A percentile compares a stretch with the other conserved stretches of the same genome.
These are phyloP conservation scores for Danio jaintianensis DNA, from an alignment of 2,797 vertebrate species.

Conservation along the genomic window DNA sequence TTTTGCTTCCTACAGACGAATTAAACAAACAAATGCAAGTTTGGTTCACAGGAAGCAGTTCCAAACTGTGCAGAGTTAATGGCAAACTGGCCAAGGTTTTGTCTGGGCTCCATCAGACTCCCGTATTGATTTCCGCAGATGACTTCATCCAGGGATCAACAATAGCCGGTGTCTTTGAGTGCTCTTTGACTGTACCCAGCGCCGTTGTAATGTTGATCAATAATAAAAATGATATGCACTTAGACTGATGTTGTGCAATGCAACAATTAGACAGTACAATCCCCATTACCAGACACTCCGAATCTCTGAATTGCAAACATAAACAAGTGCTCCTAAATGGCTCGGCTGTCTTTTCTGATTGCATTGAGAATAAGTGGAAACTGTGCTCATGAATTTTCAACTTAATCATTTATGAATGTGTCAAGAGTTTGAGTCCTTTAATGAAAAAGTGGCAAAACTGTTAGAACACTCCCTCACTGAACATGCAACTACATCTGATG, in stretches of 20 bases:
- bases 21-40: constrained; percentile 53
- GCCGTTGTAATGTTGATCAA: constrained; percentile 47
- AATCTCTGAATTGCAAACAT: constrained; percentile 29
- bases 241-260: constrained; percentile 27
- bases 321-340: constrained; percentile 37
- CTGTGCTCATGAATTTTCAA: constrained; percentile 11
- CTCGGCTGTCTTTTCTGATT: constrained; percentile 22
- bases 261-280: constrained; percentile 27
- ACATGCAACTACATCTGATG: constrained; percentile 9
- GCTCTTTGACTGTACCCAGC: constrained; percentile 38
- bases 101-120: constrained; percentile 39
- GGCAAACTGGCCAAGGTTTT: constrained; percentile 28
- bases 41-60: constrained; percentile 7
- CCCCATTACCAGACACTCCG: neutral
- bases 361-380: constrained; percentile 3
- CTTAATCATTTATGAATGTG: constrained; percentile 42
- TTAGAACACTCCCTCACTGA: neutral
- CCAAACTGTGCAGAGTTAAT: constrained; percentile 35
- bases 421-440: constrained; percentile 15
- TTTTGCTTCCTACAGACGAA: neutral
- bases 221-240: constrained; percentile 49
- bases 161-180: constrained; percentile 36
- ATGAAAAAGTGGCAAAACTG: constrained; percentile 16
- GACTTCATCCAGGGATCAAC: constrained; percentile 55
- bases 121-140: constrained; percentile 50